A percentile compares a stretch with the other conserved stretches of the same genome.
Conservation (phyloP, 2,113 vertebrate species). For the Mormyrus lacerda region DNA sequence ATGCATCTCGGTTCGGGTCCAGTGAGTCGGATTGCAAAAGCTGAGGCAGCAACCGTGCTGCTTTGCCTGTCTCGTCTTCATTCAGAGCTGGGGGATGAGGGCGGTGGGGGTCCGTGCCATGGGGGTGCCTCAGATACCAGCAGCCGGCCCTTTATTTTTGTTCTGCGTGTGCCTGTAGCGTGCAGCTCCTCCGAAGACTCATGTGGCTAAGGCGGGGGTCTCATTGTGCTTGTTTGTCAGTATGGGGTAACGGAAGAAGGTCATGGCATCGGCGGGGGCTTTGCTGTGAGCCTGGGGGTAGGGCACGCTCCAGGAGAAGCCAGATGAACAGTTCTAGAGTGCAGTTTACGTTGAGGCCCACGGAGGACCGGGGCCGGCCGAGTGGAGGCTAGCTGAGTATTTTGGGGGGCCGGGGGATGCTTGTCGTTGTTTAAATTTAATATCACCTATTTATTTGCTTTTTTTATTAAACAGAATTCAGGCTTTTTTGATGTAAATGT, state of each 20-base stretch:
- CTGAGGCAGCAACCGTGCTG: neutral
- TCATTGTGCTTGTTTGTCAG: conserved; percentile 36
- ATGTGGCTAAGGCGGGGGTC: conserved; percentile 43
- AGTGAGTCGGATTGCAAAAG: neutral
- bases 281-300: neutral
- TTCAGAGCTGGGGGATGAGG: neutral
- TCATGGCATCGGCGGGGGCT: conserved; percentile 21
- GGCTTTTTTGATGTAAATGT: neutral
- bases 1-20: neutral
- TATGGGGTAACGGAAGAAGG: conserved; percentile 33
- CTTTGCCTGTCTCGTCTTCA: neutral
- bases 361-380: neutral
- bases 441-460: neutral
- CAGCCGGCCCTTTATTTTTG: conserved; percentile 45
- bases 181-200: conserved; percentile 40
- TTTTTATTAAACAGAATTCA: neutral
- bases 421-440: neutral
- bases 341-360: neutral
- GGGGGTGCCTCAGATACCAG: conserved; percentile 30
- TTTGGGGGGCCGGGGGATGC: neutral
- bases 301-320: neutral
- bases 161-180: conserved; percentile 39
- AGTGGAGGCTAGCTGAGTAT: neutral
- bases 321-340: neutral
- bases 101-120: conserved; percentile 17